These are phyloP conservation scores for Actenoides hombroni DNA, from an alignment of 2,113 vertebrate genomes.

Conservation along the genomic window DNA sequence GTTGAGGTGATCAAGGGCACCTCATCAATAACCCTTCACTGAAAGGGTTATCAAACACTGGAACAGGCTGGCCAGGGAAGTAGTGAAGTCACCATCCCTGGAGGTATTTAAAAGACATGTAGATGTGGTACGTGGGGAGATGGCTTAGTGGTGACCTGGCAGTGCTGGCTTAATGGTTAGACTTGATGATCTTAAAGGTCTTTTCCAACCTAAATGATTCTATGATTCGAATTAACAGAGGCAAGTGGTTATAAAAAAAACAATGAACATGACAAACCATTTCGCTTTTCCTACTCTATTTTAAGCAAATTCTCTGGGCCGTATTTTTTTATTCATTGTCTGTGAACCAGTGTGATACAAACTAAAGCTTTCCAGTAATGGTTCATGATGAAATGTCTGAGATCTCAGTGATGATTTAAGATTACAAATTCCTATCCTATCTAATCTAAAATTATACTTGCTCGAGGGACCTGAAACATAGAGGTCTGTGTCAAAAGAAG, in stretches of 20 bases:
- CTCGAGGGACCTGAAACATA: neutral
- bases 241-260: neutral
- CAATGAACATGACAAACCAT: neutral
- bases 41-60: too few relatives aligned
- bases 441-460: neutral
- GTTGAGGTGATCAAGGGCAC: too few relatives aligned
- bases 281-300: neutral
- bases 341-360: neutral
- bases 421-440: neutral
- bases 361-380: neutral
- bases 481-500: neutral
- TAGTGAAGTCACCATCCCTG: too few relatives aligned
- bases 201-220: too few relatives aligned
- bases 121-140: too few relatives aligned
- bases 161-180: too few relatives aligned
- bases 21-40: too few relatives aligned
- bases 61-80: too few relatives aligned
- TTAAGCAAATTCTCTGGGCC: neutral
- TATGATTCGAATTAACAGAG: neutral
- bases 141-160: too few relatives aligned
- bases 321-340: neutral
- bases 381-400: neutral
- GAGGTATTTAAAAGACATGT: too few relatives aligned
- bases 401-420: neutral
- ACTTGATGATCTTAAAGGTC: too few relatives aligned